Evolutionary conservation across 2,797 vertebrate genomes (phyloP), one percentile per base, ranked within the genome.

Genomic region (Trachops cirrhosus): DNA sequence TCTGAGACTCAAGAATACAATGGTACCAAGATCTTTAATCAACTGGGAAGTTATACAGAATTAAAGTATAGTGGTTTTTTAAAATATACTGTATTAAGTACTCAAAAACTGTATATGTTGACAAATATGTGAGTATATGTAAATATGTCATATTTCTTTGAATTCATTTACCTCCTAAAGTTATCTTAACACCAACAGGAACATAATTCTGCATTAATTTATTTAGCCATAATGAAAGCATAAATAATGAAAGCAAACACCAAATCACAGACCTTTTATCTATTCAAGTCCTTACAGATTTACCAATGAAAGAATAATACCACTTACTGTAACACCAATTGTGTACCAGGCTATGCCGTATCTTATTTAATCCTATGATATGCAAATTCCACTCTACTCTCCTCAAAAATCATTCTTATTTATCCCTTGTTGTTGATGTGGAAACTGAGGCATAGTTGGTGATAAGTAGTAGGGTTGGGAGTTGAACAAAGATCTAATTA

Each of bases 131-230:
- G 34, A 68, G 24, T 75, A 64, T 37, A 74, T 24, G 19, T 73
- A 78, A 87, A 70, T 52, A 19, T 44, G 54, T 86, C 59, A 15
- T 9, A 67, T 93, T 89, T 96, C 68, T 85, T 78, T 75, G 18
- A 91, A 73, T 92, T 22, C 80, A 79, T 90, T 91, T 86, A 93
- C 9, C 46, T 93, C 86, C 73, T 82, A 96, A 80, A 84, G 24
- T n/a, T 78, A 39, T 75, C 52, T 68, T 95, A 68, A 88, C n/a
- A 86, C 21, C 57, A 91, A 88, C 3, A 82, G 74, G 3, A 87
- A 79, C 75, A 59, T 50, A 86, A 74, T 62, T 83, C 14, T 92
- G 12, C 11, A 95, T 50, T 85, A 86, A 74, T 90, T 73, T 93
- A 62, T 80, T 93, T n/a, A 73, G 48, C 24, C 29, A 74, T 8